Base-by-base conservation (phyloP, 2,113 vertebrate species). In the Pampusana beccarii region DNA sequence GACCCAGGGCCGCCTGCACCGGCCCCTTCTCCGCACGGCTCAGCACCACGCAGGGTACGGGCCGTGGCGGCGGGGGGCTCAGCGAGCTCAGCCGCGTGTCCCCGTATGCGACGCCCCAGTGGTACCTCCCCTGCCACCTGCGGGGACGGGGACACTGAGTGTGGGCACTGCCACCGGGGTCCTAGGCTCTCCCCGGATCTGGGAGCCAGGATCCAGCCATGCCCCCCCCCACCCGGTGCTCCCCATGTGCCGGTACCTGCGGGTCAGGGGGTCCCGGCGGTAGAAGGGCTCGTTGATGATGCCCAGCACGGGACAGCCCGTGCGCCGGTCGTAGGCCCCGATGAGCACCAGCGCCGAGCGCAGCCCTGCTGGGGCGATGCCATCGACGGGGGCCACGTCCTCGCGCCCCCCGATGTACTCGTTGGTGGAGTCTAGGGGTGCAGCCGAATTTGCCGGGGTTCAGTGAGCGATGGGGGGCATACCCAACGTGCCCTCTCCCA, bases 281-380 rank as follows among this genome's bases (percentile, higher is more conserved):
- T 96, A 95, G 96, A 99, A 99, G 1, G 99, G 98, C 93, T 98
- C 98, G 83, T 98, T 98, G 96, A 98, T 98, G 92, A 99, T 98
- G 0, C 98, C 98, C 97, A 98, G 98, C 69, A 99, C 97, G 0
- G 98, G 98, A 66, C 98, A 94, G 4, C 98, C 98, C 1, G 97
- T 97, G 81, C 40, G 88, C 28, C 98, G 97, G 23, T 98, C 90
- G 71, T 98, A 98, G 42, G 98, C 98, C 16, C 98, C 98, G 10
- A 99, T 97, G 29, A 98, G 98, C 90, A 99, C 98, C 94, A 98
- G 82, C 1, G 97, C 98, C 18, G 98, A 98, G 69, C 97, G 94
- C 40, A 98, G 97, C 80, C 98, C 98, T 8, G 93, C 98, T 0
- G 98, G 97, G 62, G 94, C 97, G 73, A 98, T 90, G 67, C 91